Percentiles rank a stretch among this genome's conserved stretches.
Conservation (phyloP, 2,797 vertebrate genomes). For the Anomalospiza imberbis region DNA sequence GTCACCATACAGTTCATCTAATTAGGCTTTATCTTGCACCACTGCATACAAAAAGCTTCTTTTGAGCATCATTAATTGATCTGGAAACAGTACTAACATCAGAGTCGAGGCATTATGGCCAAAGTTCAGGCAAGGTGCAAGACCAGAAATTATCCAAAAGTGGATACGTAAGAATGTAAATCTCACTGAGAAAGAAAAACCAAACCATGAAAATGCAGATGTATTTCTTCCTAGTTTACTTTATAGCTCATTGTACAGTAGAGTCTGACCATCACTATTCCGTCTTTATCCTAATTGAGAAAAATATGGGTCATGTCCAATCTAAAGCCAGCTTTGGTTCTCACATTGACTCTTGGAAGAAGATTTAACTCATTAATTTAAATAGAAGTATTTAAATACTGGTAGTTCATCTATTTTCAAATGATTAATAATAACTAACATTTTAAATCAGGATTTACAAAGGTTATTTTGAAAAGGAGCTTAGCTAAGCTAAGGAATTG, state of each 20-base stretch:
- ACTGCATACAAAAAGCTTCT: background rate
- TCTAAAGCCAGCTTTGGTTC: background rate
- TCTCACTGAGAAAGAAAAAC: background rate
- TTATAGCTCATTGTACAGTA: background rate
- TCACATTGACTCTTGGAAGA: background rate
- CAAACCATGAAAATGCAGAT: background rate
- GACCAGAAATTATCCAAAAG: background rate
- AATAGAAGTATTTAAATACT: background rate
- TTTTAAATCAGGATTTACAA: background rate
- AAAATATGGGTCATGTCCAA: accelerated
- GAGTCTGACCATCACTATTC: background rate
- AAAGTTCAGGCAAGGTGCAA: background rate
- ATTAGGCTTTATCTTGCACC: background rate
- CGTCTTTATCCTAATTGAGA: background rate
- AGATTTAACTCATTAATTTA: background rate
- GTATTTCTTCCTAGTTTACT: background rate
- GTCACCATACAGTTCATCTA: background rate
- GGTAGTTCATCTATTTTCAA: background rate
- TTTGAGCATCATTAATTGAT: background rate
- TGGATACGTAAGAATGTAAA: background rate
- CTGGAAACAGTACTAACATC: background rate
- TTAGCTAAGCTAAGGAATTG: background rate
- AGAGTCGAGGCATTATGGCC: background rate
- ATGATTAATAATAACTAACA: background rate
- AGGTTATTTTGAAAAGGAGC: background rate